Conservation (phyloP, 2,888 invertebrate genomes). For the Archips crataeganus region DNA sequence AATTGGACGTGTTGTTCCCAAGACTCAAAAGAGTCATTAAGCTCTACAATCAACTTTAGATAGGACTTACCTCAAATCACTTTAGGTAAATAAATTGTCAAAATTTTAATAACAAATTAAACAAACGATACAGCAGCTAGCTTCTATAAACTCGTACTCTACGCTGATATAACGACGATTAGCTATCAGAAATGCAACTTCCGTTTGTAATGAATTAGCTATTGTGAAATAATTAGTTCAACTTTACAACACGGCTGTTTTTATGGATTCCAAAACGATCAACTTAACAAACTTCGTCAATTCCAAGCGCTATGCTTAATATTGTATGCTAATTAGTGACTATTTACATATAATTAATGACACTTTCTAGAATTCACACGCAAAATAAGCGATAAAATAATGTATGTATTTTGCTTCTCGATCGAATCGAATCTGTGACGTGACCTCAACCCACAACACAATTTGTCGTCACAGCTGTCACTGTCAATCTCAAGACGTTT, state of each 20-base stretch:
- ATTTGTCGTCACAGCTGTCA: too few species aligned
- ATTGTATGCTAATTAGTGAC: neutral
- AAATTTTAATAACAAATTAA: neutral
- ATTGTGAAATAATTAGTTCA: neutral
- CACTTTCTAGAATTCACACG: neutral
- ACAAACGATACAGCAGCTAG: neutral
- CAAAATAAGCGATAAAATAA: neutral
- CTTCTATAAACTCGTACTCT: neutral
- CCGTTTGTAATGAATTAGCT: neutral
- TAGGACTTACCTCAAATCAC: too few species aligned
- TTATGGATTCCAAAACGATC: neutral
- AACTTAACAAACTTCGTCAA: neutral
- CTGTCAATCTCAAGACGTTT: too few species aligned
- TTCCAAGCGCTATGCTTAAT: neutral
- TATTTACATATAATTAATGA: neutral
- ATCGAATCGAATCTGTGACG: neutral
- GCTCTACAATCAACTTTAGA: too few species aligned
- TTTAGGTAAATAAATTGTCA: too few species aligned
- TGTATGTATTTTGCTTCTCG: neutral
- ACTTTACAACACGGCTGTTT: neutral
- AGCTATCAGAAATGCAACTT: neutral
- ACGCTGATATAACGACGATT: neutral
- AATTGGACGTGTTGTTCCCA: too few species aligned
- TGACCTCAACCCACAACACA: neutral
- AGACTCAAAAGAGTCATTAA: too few species aligned